phyloP scores from a whole-genome alignment of 2,797 vertebrate species.

The Picus viridis region DNA sequence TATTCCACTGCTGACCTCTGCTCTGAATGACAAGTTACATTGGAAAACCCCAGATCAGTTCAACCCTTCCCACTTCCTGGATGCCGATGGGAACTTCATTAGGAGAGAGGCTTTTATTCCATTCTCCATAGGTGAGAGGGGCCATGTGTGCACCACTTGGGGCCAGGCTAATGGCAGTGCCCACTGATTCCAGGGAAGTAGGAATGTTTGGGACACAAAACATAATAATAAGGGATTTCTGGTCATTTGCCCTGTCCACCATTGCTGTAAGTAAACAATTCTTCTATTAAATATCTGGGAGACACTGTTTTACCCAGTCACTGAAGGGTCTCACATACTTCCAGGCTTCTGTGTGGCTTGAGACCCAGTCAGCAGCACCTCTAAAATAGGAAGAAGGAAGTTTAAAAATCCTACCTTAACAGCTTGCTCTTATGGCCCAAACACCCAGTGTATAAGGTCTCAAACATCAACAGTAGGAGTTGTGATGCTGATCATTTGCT shows the following conservation, averaged over 20 bases:
- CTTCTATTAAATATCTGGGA: not conserved
- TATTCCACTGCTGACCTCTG: conserved; percentile 63
- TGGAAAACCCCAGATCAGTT: conserved; percentile 67
- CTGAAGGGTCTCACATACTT: not conserved
- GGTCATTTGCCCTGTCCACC: not conserved
- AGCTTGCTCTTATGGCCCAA: not conserved
- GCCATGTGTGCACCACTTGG: not conserved
- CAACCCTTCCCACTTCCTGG: conserved; percentile 74
- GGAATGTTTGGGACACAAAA: not conserved
- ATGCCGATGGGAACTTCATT: conserved; percentile 62
- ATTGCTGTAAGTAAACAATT: not conserved
- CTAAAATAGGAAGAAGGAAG: not conserved
- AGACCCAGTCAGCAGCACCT: not conserved
- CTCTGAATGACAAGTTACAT: conserved; percentile 51
- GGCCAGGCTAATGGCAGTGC: not conserved
- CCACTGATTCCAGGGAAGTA: not conserved
- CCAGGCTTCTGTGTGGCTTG: not conserved
- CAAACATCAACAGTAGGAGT: not conserved
- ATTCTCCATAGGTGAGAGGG: conserved; percentile 70
- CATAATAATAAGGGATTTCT: not conserved
- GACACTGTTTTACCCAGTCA: not conserved
- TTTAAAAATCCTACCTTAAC: not conserved
- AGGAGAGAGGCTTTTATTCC: conserved; percentile 73
- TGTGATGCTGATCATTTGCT: not conserved
- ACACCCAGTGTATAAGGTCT: not conserved